Conservation (phyloP, 2,888 invertebrate genomes). For the Drosophila mimetica region DNA sequence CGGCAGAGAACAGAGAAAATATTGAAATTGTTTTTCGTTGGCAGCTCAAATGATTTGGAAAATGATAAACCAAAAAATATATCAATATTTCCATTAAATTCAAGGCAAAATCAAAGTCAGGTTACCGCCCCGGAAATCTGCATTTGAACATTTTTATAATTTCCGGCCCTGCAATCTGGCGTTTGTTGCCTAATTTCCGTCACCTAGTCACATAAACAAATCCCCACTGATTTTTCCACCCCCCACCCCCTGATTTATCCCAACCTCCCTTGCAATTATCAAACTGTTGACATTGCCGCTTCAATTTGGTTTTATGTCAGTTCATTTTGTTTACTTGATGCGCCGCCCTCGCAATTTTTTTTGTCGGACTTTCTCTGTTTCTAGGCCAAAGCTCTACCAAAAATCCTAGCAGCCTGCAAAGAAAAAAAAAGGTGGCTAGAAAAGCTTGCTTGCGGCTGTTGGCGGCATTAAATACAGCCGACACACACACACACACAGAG, state of each 20-base stretch:
- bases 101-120: slow-evolving; percentile 23
- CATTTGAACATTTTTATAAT: slow-evolving; percentile 72
- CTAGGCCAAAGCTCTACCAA: slow-evolving; percentile 75
- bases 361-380: slow-evolving; percentile 59
- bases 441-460: slow-evolving; percentile 68
- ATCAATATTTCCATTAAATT: slow-evolving; percentile 21
- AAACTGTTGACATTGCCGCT: slow-evolving; percentile 64
- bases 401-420: background rate
- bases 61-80: slow-evolving; percentile 19
- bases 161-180: slow-evolving; percentile 50
- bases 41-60: slow-evolving; percentile 37
- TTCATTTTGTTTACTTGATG: slow-evolving; percentile 70
- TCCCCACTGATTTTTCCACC: background rate
- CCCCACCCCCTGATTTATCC: background rate
- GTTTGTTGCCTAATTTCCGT: slow-evolving; percentile 50
- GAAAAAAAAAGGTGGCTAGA: slow-evolving; percentile 10
- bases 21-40: slow-evolving; percentile 34
- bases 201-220: slow-evolving; percentile 34
- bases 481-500: no score
- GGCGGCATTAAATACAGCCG: slow-evolving; percentile 78
- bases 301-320: slow-evolving; percentile 65
- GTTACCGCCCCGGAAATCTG: slow-evolving; percentile 52
- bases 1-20: slow-evolving; percentile 21
- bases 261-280: slow-evolving; percentile 61
- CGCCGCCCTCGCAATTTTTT: slow-evolving; percentile 30